Evolutionary conservation across 2,113 vertebrate genomes (phyloP), one percentile per base, ranked within the genome.

Genomic region (Thunnus maccoyii): DNA sequence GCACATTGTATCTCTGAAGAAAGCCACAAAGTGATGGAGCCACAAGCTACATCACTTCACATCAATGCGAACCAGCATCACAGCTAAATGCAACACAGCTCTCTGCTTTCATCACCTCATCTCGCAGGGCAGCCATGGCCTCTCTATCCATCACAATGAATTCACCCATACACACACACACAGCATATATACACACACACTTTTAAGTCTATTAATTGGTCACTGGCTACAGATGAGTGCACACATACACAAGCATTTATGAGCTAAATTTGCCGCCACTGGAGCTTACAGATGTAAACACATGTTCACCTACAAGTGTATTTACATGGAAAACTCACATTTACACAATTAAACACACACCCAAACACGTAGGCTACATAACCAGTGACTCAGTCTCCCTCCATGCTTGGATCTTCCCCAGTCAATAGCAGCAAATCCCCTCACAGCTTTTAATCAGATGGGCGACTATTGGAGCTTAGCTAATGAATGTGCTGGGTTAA

Each of bases 401-500:
- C 74, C 78, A 79, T 87, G 76, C 88, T 91, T 75, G 70, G 76
- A 85, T 88, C 52, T 32, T 75, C 83, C 80, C 68, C 78, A 77
- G 88, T 91, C 87, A 85, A 90, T 85, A 76, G 71, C 50, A 84
- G 69, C 84, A 89, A 92, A 88, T 89, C 84, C 89, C 87, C 85
- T 79, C 67, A 58, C 77, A 78, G 77, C 54, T 89, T 86, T 61
- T 87, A 93, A 93, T 94, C 88, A 91, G 76, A 93, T 84, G 86
- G 87, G 78, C 62, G 78, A 78, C 92, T 92, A 89, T 86, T 89
- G 80, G 80, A 90, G 90, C 85, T 86, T 84, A 90, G 87, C 89
- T 94, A 95, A 95, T 93, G 89, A 92, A 93, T 89, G 89, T 80
- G 79, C 80, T 73, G 81, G 88, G 88, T 93, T 89, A 91, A 88